A percentile compares a stretch with the other conserved stretches of the same genome.
Conservation (phyloP, 2,113 vertebrate species). For the Channa maculata region DNA sequence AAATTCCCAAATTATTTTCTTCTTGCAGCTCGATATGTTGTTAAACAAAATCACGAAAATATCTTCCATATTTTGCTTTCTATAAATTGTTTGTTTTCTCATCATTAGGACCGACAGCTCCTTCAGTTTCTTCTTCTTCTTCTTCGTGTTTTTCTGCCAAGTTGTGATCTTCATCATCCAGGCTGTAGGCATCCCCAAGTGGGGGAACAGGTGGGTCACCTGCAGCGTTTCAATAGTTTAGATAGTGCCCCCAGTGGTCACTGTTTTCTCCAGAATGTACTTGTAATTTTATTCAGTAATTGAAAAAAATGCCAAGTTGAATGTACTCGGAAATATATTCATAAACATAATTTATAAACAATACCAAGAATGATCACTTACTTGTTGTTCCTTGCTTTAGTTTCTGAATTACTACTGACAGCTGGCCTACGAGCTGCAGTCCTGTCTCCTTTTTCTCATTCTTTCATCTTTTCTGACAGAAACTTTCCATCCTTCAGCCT, state of each 20-base stretch:
- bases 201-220: constrained; percentile 92
- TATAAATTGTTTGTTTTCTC: constrained; percentile 17
- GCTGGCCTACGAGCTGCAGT: background rate
- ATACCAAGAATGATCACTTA: too few species aligned
- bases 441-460: background rate
- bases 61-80: too few species aligned
- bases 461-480: constrained; percentile 65
- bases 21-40: too few species aligned
- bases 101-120: constrained; percentile 92
- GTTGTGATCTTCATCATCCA: constrained; percentile 92
- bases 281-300: too few species aligned
- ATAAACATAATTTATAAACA: too few species aligned
- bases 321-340: too few species aligned
- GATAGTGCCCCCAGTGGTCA: too few species aligned
- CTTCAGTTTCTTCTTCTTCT: constrained; percentile 99
- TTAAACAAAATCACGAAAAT: too few species aligned
- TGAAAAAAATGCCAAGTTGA: too few species aligned
- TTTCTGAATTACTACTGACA: background rate
- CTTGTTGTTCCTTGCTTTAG: background rate
- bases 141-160: constrained; percentile 96
- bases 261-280: too few species aligned
- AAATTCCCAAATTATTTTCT: too few species aligned
- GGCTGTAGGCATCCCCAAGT: constrained; percentile 88
- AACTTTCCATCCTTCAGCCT: constrained; percentile 58
- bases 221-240: background rate